phyloP scores from a whole-genome alignment of 2,888 invertebrate genomes.

The Lycaena phlaeas region DNA sequence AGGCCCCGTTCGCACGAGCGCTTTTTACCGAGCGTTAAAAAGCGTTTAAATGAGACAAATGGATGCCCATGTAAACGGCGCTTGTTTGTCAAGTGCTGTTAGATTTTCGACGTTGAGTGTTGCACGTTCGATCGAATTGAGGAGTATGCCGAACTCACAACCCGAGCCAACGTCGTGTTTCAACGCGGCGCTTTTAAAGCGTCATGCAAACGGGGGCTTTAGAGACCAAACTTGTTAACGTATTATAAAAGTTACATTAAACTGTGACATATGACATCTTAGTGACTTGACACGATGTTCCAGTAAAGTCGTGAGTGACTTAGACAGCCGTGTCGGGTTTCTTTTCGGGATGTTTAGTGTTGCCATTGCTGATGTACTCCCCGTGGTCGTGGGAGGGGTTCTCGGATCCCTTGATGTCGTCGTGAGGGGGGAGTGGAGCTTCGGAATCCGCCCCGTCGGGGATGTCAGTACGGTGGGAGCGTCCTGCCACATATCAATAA shows the following conservation, averaged over 20 bases:
- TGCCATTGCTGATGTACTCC: constrained; percentile 73
- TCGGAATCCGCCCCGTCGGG: constrained; percentile 76
- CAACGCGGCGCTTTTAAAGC: too few relatives aligned
- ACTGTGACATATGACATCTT: constrained; percentile 1
- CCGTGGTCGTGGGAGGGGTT: constrained; percentile 75
- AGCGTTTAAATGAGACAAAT: too few relatives aligned
- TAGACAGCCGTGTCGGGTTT: constrained; percentile 69
- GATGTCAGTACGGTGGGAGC: constrained; percentile 74
- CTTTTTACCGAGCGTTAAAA: too few relatives aligned
- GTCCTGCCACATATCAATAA: constrained; percentile 69
- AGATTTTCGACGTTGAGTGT: too few relatives aligned
- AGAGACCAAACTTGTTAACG: neutral
- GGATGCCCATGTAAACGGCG: too few relatives aligned
- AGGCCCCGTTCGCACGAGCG: too few relatives aligned
- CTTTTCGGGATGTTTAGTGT: constrained; percentile 63
- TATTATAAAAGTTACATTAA: constrained; percentile 2
- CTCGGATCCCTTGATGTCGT: constrained; percentile 72
- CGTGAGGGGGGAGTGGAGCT: constrained; percentile 73
- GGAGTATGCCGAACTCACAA: too few relatives aligned
- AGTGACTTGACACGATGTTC: neutral
- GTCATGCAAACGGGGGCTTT: too few relatives aligned
- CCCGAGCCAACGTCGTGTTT: too few relatives aligned
- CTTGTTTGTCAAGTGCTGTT: too few relatives aligned
- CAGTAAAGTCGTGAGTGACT: constrained; percentile 22
- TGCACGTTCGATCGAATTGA: too few relatives aligned